A percentile compares a stretch with the other conserved stretches of the same genome.
These are phyloP conservation scores for Pemphredon lugubris DNA, from an alignment of 2,888 invertebrate species.

Conservation along the genomic window DNA sequence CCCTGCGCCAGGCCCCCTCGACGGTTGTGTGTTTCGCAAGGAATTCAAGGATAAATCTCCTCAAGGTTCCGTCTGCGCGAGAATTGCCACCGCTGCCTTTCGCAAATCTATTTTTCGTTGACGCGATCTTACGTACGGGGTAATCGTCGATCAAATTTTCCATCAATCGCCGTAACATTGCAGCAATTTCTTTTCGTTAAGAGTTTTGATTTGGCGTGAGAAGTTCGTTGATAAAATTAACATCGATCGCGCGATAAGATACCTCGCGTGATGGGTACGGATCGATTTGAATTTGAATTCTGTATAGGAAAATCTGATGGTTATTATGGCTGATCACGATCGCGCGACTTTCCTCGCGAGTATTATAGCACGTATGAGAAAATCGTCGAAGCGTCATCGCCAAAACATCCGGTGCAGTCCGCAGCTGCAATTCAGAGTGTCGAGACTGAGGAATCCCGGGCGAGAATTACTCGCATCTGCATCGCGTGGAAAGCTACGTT, in stretches of 20 bases:
- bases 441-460: constrained; percentile 15
- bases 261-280: no score
- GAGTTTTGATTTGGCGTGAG: no score
- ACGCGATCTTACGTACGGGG: background rate
- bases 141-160: background rate
- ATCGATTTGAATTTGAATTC: no score
- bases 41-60: constrained; percentile 69
- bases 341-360: constrained; percentile 15
- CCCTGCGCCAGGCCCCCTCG: constrained; percentile 47
- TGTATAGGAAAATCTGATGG: no score
- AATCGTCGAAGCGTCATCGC: constrained; percentile 51
- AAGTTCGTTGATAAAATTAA: no score
- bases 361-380: constrained; percentile 35
- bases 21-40: constrained; percentile 73
- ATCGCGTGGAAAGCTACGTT: no score
- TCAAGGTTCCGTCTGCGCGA: constrained; percentile 62
- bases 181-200: no score
- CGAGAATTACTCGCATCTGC: constrained; percentile 31
- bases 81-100: constrained; percentile 33
- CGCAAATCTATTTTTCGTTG: constrained; percentile 26
- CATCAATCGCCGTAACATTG: no score
- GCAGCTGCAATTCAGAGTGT: constrained; percentile 45
- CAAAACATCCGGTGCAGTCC: constrained; percentile 53
- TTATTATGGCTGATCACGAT: no score
- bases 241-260: no score